phyloP scores from a whole-genome alignment of 2,113 vertebrate genomes.

The Bagarius yarrelli region DNA sequence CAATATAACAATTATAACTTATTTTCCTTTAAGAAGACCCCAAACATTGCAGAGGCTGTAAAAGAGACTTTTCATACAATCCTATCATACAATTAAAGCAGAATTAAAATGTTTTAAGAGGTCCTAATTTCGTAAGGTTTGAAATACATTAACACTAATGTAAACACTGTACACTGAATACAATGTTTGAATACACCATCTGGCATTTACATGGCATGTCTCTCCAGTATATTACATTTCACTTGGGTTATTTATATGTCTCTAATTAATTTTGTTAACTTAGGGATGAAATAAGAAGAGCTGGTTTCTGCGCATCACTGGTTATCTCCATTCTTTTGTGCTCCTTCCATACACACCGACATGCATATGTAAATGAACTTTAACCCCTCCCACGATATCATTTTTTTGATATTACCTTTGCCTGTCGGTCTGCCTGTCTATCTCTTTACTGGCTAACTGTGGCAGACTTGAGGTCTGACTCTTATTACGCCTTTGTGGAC shows the following conservation, averaged over 20 bases:
- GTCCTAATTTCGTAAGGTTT: not conserved
- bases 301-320: constrained; percentile 3
- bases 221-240: not conserved
- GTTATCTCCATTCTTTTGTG: not conserved
- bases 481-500: constrained; percentile 56
- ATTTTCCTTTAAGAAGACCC: not conserved
- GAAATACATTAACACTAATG: not conserved
- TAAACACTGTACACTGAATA: not conserved
- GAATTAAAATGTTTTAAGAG: not conserved
- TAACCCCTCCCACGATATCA: constrained; percentile 40
- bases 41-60: not conserved
- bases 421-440: constrained; percentile 20
- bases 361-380: constrained; percentile 55
- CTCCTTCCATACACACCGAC: constrained; percentile 39
- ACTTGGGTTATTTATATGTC: not conserved
- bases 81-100: not conserved
- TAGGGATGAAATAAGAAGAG: constrained; percentile 1
- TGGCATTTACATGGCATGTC: not conserved
- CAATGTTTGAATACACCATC: not conserved
- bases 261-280: not conserved
- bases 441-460: constrained; percentile 38
- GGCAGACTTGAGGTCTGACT: constrained; percentile 45
- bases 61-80: not conserved
- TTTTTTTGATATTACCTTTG: constrained; percentile 5
- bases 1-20: not conserved